A percentile compares a stretch with the other conserved stretches of the same genome.
phyloP scores from a whole-genome alignment of 2,888 invertebrate genomes.

The Drosophila nr. perissopoda region DNA sequence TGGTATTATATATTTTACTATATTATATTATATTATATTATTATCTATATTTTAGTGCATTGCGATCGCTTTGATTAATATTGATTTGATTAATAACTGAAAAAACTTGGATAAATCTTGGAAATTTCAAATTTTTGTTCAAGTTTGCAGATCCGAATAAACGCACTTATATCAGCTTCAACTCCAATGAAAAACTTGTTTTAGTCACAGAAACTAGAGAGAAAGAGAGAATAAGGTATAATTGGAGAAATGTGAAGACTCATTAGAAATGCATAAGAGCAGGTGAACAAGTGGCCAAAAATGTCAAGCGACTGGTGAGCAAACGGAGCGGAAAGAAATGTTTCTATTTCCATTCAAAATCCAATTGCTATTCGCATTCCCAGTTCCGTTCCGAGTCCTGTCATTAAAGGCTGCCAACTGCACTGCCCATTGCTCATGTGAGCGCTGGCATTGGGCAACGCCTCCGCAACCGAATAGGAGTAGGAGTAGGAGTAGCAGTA shows the following conservation, averaged over 20 bases:
- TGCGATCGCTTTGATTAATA: neutral
- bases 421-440: conserved; percentile 45
- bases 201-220: neutral
- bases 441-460: conserved; percentile 45
- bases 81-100: neutral
- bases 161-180: neutral
- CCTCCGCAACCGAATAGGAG: conserved; percentile 30
- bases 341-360: conserved; percentile 6
- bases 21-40: neutral
- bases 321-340: conserved; percentile 11
- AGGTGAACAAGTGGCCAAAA: conserved; percentile 10
- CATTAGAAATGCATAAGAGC: conserved; percentile 28
- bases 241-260: neutral
- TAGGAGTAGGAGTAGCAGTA: neutral
- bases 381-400: conserved; percentile 21
- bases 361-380: conserved; percentile 18
- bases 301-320: conserved; percentile 23
- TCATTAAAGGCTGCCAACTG: conserved; percentile 28
- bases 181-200: neutral
- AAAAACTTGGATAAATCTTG: neutral
- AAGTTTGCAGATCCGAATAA: neutral
- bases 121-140: neutral
- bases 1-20: neutral
- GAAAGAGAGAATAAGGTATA: neutral
- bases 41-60: neutral